Conservation (phyloP, 2,797 vertebrate species). For the Cynopterus sphinx region DNA sequence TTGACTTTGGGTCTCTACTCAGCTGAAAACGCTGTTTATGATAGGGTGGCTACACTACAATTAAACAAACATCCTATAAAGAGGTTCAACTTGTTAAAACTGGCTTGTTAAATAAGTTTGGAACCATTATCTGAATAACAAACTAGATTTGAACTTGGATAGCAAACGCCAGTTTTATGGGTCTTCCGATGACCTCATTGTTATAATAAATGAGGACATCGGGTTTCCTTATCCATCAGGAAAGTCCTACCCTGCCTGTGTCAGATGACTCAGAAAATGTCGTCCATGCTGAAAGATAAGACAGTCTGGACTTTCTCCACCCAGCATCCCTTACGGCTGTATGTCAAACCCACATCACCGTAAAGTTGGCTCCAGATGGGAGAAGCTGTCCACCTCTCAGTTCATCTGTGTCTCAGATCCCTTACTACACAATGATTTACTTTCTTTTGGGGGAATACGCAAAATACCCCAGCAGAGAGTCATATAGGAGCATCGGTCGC, state of each 20-base stretch:
- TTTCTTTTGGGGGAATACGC: neutral
- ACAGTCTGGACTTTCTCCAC: slow-evolving; percentile 11
- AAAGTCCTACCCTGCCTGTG: neutral
- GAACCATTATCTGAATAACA: slow-evolving; percentile 62
- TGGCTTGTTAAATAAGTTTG: slow-evolving; percentile 68
- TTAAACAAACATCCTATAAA: slow-evolving; percentile 75
- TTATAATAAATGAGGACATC: slow-evolving; percentile 62
- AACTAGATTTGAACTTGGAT: slow-evolving; percentile 71
- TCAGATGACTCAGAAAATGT: slow-evolving; percentile 58
- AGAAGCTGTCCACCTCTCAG: neutral
- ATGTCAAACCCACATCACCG: neutral
- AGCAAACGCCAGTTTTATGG: slow-evolving; percentile 57
- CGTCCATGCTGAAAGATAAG: slow-evolving; percentile 38
- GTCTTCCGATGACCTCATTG: slow-evolving; percentile 55
- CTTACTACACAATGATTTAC: neutral
- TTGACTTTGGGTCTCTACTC: slow-evolving; percentile 24
- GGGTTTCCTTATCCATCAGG: slow-evolving; percentile 47
- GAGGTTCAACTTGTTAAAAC: slow-evolving; percentile 73
- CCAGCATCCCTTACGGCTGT: neutral
- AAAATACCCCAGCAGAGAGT: neutral
- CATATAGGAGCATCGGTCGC: accelerated
- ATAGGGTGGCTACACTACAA: neutral
- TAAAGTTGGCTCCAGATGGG: neutral
- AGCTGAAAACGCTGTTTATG: slow-evolving; percentile 55
- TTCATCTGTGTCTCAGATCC: neutral